Conservation (phyloP, 2,797 vertebrate species). For the Eurystomus glaucurus region DNA sequence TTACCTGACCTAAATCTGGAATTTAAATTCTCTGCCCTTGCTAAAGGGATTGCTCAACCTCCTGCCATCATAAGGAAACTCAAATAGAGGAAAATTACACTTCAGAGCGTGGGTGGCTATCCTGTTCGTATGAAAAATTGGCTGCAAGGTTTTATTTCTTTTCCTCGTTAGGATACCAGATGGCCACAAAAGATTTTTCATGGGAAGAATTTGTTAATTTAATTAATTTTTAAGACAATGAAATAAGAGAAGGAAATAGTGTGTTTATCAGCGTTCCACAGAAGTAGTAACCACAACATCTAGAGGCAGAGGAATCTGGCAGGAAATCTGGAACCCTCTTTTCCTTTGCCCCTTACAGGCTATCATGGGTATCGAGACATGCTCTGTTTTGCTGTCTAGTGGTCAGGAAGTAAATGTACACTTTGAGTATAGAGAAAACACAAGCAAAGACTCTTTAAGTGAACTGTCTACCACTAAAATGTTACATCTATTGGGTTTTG, state of each 20-base stretch:
- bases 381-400: neutral
- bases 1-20: neutral
- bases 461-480: neutral
- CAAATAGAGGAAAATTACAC: neutral
- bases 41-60: neutral
- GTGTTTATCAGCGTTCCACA: neutral
- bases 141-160: slow-evolving; percentile 26
- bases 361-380: neutral
- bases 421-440: neutral
- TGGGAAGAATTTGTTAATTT: neutral
- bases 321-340: neutral
- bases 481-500: neutral
- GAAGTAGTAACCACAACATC: neutral
- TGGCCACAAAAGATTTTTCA: neutral
- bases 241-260: neutral
- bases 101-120: neutral
- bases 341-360: neutral
- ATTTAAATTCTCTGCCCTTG: neutral
- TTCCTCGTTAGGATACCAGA: neutral
- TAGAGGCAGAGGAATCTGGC: neutral
- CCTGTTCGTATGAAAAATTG: neutral
- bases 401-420: neutral
- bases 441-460: neutral
- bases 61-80: neutral
- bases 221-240: neutral